Base-by-base conservation (phyloP, 2,113 vertebrate genomes). In the Octodon degus region DNA sequence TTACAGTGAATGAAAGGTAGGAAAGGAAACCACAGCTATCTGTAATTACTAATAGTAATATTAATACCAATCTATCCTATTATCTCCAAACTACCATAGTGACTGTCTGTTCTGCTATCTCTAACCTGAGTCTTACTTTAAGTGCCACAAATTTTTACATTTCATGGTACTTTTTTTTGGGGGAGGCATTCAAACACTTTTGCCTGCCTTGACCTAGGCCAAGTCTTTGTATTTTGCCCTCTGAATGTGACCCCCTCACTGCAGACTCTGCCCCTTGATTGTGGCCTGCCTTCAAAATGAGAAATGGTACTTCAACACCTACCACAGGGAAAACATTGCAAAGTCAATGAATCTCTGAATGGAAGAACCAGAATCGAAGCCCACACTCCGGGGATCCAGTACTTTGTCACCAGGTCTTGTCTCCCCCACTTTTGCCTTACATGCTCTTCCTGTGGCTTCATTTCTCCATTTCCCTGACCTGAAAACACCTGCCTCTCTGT, bases 1-100 rank as follows among this genome's bases (percentile, higher is more conserved):
- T 25, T 93, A 32, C 84, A 81, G 50, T 81, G 91, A 91, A 94
- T 72, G 32, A 40, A 92, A 89, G 25, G 76, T 91, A 55, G 37
- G 43, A 65, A 85, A 91, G 68, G 32, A 55, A 93, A 81, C 85
- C 65, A 90, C 68, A 80, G 37, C 32, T 13, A 65, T 30, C 63
- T 90, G 47, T 84, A 91, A 72, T 68, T 72, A 70, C 77, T 22
- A 74, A 53, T 34, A 86, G 37, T 3, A 67, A 74, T 24, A 43
- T 60, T 68, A 86, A 65, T 87, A 55, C 1, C 79, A 94, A 27
- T 25, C 92, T 58, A 40, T 34, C 4, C 50, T 76, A 32, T 80
- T 84, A 58, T 19, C 24, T 62, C 47, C 5, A 14, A 20, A 53
- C 27, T 53, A 8, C 27, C 4, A 7, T 67, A 58, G 37, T 40